Evolutionary conservation across 1,140 invertebrate genomes (phyloP), one percentile per base, ranked within the genome.

Genomic region (Parasteatoda tepidariorum): DNA sequence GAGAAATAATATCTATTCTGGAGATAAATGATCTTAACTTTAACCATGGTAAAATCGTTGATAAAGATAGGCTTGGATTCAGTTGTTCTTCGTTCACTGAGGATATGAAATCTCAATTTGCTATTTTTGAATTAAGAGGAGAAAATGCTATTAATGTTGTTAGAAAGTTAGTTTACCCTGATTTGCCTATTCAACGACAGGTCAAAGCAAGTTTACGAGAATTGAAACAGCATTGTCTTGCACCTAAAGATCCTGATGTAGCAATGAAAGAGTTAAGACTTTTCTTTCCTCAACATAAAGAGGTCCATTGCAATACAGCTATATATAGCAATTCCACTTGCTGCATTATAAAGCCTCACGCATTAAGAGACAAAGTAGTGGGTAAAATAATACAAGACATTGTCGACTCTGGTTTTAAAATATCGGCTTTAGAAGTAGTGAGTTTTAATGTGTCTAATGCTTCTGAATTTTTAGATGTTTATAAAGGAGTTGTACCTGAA

Each of bases 331-430:
- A 93, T 73, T 95, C 88, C 30, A 91, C 96, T 4, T 93, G 95
- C 84, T 96, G 95, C 87, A 91, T 98, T 33, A 94, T 98, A 22
- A 97, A 98, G 89, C 96, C 97, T n/a, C 96, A 98, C 89, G 94
- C 94, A 59, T 90, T 98, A 3, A 91, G 93, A 84, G 93, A 93
- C 87, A 93, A 92, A 92, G 86, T 88, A 41, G 88, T 89, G 88
- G 96, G 95, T 3, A 88, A 92, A 74, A 94, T 96, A 18, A 89
- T 98, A 13, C 90, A 91, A 62, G 91, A 92, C 38, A 96, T 98
- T 84, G 91, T 92, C 62, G 92, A 93, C 68, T 92, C 92, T 59
- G 93, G 93, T 7, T 98, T 94, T 87, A 90, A 92, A 57, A 92
- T 98, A 18, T 93, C 93, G 3, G 95, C 94, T 5, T 89, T 97